These are phyloP conservation scores for Rambutsinella grinnellia DNA, from an alignment of 2,888 invertebrate genomes.

Conservation along the genomic window DNA sequence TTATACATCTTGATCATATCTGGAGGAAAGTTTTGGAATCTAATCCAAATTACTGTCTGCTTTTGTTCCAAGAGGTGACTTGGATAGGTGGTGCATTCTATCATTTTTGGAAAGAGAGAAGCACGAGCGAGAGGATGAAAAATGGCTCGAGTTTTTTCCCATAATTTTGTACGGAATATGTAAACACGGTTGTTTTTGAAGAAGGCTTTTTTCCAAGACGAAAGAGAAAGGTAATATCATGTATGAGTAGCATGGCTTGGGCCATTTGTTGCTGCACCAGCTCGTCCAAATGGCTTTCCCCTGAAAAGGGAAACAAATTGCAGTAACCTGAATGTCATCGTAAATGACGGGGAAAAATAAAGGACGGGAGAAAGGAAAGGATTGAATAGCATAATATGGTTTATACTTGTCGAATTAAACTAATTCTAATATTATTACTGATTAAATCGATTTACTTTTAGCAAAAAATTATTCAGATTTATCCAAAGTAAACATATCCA, in stretches of 20 bases:
- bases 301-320: slow-evolving; percentile 41
- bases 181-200: no score
- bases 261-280: slow-evolving; percentile 51
- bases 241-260: background rate
- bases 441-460: slow-evolving; percentile 8
- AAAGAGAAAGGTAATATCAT: background rate
- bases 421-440: no score
- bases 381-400: no score
- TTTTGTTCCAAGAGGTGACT: no score
- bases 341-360: background rate
- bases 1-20: slow-evolving; percentile 19
- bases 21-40: slow-evolving; percentile 1
- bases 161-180: background rate
- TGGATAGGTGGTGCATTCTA: slow-evolving; percentile 28
- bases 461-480: background rate
- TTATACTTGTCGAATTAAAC: no score
- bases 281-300: slow-evolving; percentile 37
- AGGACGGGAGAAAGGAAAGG: no score
- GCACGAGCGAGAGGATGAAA: background rate
- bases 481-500: no score
- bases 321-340: slow-evolving; percentile 37
- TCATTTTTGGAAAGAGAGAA: slow-evolving; percentile 15
- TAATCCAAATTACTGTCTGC: slow-evolving; percentile 17
- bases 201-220: background rate
- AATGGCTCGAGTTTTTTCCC: background rate